Evolutionary conservation across 2,888 invertebrate genomes (phyloP), one percentile per base, ranked within the genome.

Genomic region (Acheta domesticus): DNA sequence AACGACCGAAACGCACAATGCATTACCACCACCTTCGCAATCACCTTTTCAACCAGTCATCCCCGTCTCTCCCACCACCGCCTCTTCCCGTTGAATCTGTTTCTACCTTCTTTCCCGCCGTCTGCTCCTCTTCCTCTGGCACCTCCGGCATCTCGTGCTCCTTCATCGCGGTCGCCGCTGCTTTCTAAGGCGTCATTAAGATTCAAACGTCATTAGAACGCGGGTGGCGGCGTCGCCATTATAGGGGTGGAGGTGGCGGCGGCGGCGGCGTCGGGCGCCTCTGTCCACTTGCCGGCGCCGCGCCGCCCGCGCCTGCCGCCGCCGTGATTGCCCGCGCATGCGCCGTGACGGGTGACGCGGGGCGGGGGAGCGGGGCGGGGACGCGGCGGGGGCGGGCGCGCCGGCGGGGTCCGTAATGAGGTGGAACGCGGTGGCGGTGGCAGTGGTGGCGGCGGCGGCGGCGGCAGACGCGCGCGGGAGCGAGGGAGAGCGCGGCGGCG

Each of bases 181-280:
- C 77, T 80, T 80, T 82, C 81, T 81, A 80, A 81, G 81, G 79
- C 82, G 82, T 82, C 82, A 82, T 82, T 82, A 82, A 82, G 82
- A 82, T 82, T 82, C 81, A 82, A 82, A 82, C 82, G 81, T 82
- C 82, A 82, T 82, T 82, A 82, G 82, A 78, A 79, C 81, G 81
- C 80, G 81, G 81, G 76, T 80, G 77, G 80, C 50, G 79, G 80
- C 79, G 79, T 78, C 80, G 77, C 79, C 79, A 79, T 79, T 79
- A 79, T 77, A 73, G 76, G 74, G 73, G 74, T 75, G n/a, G 12
- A 19, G 50, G 19, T 2, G 73, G 16, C 23, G 73, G 14, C 74
- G 50, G 19, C 2, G 73, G 16, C 23, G 73, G 14, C 74, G 77
- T 21, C 62, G 16, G 19, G 62, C 62, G 62, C 62, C 62, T 36